Conservation (phyloP, 2,113 vertebrate species). For the Eulacestoma nigropectus region DNA sequence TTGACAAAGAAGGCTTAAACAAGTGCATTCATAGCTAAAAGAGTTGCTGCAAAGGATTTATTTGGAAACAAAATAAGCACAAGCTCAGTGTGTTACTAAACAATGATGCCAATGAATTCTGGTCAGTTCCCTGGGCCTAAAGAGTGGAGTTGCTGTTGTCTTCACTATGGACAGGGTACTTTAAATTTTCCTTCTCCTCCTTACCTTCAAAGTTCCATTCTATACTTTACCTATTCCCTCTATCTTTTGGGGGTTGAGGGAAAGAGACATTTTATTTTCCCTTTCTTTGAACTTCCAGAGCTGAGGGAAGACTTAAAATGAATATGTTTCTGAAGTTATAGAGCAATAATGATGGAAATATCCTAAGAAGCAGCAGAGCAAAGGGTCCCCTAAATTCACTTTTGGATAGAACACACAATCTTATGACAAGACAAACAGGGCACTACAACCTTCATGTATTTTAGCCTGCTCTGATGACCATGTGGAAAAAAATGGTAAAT, state of each 20-base stretch:
- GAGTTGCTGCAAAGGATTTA: not conserved
- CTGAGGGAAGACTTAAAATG: not conserved
- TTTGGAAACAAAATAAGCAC: not conserved
- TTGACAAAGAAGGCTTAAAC: not conserved
- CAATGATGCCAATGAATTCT: not conserved
- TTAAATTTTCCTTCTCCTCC: not conserved
- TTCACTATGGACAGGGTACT: not conserved
- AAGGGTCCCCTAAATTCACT: not conserved
- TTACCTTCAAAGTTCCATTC: not conserved
- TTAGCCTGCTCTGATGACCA: not conserved
- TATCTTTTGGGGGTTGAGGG: rapidly evolving
- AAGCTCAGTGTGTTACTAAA: not conserved
- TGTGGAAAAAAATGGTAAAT: not conserved
- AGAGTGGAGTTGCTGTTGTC: not conserved
- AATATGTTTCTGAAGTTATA: not conserved
- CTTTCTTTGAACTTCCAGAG: not conserved
- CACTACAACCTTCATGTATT: not conserved
- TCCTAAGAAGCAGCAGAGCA: not conserved
- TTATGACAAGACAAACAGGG: not conserved
- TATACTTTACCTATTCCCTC: not conserved
- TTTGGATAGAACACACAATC: not conserved
- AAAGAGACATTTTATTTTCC: not conserved
- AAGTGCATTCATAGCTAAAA: not conserved
- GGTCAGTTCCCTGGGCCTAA: not conserved
- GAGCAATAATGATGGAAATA: not conserved